Evolutionary conservation across 2,797 vertebrate genomes (phyloP).

Genomic region (Antrozous pallidus): DNA sequence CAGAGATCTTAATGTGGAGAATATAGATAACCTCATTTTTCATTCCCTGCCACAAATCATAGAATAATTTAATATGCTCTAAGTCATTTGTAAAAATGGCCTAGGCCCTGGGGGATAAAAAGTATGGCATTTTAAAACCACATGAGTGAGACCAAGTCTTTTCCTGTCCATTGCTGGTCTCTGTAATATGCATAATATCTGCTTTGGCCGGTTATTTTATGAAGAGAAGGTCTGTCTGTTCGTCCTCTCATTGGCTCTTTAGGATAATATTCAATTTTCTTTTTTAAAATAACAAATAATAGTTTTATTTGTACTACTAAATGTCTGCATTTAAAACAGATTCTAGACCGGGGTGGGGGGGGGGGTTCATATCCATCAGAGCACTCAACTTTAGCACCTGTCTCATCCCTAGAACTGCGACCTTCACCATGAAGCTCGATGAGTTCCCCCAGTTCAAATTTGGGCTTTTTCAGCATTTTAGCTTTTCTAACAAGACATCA

Average conservation of each 20-base stretch:
- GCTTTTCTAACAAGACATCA: neutral
- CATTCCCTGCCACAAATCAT: neutral
- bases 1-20: neutral
- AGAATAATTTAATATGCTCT: neutral
- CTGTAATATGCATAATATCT: neutral
- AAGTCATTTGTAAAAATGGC: neutral
- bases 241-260: neutral
- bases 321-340: neutral
- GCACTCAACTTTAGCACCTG: neutral
- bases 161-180: neutral
- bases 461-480: neutral
- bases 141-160: neutral
- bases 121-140: slow-evolving; percentile 10
- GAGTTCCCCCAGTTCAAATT: no score
- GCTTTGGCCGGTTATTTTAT: neutral
- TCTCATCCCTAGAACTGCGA: neutral
- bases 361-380: neutral
- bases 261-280: neutral
- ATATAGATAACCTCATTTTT: neutral
- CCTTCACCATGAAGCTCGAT: neutral
- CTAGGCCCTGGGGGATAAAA: neutral
- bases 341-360: neutral
- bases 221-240: neutral
- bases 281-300: neutral
- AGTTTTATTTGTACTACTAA: neutral